These are phyloP conservation scores for Echeneis naucrates DNA, from an alignment of 2,797 vertebrate species.

Conservation along the genomic window DNA sequence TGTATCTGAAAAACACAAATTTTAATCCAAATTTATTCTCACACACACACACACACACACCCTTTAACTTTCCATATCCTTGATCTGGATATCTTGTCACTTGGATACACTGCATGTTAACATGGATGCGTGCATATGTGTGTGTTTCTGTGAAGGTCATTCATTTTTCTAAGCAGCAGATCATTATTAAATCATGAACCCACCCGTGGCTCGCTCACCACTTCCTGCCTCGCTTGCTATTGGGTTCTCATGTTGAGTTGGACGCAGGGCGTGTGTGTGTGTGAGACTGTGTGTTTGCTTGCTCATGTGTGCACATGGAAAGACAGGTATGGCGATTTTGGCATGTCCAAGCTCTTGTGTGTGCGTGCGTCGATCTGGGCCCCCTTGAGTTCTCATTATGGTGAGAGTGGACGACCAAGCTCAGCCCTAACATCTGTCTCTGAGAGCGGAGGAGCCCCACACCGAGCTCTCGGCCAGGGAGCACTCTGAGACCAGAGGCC, in stretches of 20 bases:
- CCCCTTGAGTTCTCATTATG: conserved; percentile 80
- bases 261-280: neutral
- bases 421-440: conserved; percentile 76
- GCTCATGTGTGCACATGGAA: neutral
- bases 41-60: neutral
- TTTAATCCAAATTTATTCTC: conserved; percentile 1
- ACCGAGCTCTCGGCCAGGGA: conserved; percentile 47
- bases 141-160: conserved; percentile 59
- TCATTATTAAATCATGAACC: conserved; percentile 65
- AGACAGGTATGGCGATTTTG: neutral
- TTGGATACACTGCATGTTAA: conserved; percentile 46
- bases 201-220: conserved; percentile 20
- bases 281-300: neutral
- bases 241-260: conserved; percentile 24
- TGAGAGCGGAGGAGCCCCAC: conserved; percentile 61
- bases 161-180: conserved; percentile 47
- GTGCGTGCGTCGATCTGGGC: conserved; percentile 10
- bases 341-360: too few species aligned
- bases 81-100: conserved; percentile 61
- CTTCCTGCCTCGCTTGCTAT: conserved; percentile 19
- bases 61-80: conserved; percentile 34
- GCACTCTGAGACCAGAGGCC: conserved; percentile 32
- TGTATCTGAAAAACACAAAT: conserved; percentile 3
- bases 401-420: conserved; percentile 52
- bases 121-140: conserved; percentile 26